A percentile compares a stretch with the other conserved stretches of the same genome.
These are phyloP conservation scores for Tenthredo amoena DNA, from an alignment of 2,888 invertebrate genomes.

Conservation along the genomic window DNA sequence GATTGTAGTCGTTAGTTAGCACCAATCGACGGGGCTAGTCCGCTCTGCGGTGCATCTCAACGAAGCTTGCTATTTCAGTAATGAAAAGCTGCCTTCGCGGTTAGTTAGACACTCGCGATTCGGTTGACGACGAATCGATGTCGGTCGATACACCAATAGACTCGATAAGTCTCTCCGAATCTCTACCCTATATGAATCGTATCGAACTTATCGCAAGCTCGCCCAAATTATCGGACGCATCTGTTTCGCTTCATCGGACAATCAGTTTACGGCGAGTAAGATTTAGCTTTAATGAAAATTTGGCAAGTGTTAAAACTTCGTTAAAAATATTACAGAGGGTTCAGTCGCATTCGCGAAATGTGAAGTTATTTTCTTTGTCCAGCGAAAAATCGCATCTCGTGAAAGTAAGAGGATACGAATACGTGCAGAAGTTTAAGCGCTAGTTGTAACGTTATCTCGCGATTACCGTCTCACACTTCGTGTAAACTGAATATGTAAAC, in stretches of 20 bases:
- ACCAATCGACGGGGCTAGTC: slow-evolving; percentile 28
- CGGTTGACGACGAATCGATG: slow-evolving; percentile 11
- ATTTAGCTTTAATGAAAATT: background rate
- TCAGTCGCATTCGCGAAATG: too few relatives aligned
- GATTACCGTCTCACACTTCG: background rate
- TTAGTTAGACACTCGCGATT: slow-evolving; percentile 35
- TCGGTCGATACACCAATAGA: background rate
- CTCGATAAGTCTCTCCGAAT: background rate
- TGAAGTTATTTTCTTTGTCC: too few relatives aligned
- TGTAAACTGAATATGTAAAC: background rate
- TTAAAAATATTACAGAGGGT: too few relatives aligned
- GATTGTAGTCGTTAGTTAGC: slow-evolving; percentile 27
- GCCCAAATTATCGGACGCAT: background rate
- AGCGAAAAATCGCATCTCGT: background rate
- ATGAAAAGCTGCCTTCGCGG: slow-evolving; percentile 31
- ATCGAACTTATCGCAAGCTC: background rate
- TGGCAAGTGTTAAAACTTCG: background rate
- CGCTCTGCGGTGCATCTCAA: slow-evolving; percentile 20
- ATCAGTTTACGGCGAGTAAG: background rate
- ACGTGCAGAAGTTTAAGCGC: background rate
- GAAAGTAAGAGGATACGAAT: background rate
- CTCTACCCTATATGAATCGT: background rate
- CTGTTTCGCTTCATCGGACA: background rate
- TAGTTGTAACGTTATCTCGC: background rate
- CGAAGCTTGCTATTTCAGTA: slow-evolving; percentile 25